These are phyloP conservation scores for Leptestheria dahalacensis DNA, from an alignment of 1,140 invertebrate species.

Conservation along the genomic window DNA sequence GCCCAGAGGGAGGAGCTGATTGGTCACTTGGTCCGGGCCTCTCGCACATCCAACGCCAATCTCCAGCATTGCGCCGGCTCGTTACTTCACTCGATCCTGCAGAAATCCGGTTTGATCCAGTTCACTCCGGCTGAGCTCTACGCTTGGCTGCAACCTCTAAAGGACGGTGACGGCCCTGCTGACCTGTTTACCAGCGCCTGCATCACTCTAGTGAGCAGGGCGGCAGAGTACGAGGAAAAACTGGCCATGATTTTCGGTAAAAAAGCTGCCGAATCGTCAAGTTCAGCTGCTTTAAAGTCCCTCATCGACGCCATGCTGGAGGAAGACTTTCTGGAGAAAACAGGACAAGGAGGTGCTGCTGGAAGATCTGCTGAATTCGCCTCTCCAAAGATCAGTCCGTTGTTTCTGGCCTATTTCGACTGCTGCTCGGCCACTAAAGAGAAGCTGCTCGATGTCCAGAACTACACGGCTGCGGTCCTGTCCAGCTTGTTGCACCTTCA, in stretches of 20 bases:
- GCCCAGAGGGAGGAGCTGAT: not conserved
- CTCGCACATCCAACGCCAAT: not conserved
- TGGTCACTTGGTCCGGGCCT: not conserved
- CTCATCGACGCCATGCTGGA: slow-evolving; percentile 2
- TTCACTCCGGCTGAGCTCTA: not conserved
- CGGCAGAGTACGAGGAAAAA: not conserved
- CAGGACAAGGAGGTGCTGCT: not conserved
- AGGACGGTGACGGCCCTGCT: not conserved
- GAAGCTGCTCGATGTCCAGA: not conserved
- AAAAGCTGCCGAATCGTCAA: not conserved
- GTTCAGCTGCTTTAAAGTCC: not conserved
- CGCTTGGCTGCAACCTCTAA: not conserved
- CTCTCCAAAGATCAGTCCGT: not conserved
- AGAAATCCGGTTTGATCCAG: not conserved
- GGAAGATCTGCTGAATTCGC: no score
- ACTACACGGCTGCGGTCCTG: not conserved
- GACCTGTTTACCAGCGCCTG: not conserved
- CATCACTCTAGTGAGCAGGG: not conserved
- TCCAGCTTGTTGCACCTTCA: not conserved
- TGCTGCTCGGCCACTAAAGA: not conserved
- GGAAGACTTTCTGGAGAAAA: slow-evolving; percentile 8
- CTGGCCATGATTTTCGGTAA: not conserved
- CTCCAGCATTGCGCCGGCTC: not conserved
- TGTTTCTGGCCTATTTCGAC: not conserved
- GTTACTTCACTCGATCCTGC: not conserved